phyloP scores from a whole-genome alignment of 2,113 vertebrate species.

The Bufo gargarizans region DNA sequence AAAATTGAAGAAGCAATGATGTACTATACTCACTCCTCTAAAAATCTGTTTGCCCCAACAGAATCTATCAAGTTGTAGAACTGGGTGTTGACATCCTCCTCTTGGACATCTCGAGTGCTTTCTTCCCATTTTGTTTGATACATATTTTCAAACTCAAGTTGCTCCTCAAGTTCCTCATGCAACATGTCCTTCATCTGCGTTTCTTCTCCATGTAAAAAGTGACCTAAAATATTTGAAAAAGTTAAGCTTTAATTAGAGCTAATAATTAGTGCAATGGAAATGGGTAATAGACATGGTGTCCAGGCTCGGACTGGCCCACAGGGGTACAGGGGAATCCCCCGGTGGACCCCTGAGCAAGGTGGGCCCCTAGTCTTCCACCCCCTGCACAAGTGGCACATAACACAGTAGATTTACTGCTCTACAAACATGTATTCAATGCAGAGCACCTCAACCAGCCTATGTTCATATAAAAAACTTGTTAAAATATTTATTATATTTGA shows the following conservation, averaged over 20 bases:
- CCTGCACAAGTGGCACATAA: no score
- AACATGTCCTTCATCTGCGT: slow-evolving; percentile 59
- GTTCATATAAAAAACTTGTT: no score
- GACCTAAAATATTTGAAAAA: slow-evolving; percentile 71
- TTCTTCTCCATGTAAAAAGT: slow-evolving; percentile 77
- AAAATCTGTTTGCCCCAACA: slow-evolving; percentile 81
- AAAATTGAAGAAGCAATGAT: neutral
- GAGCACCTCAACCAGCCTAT: no score
- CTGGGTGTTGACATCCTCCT: slow-evolving; percentile 80
- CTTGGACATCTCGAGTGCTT: slow-evolving; percentile 60
- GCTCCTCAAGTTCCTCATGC: slow-evolving; percentile 30
- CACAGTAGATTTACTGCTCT: no score
- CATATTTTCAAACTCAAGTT: slow-evolving; percentile 64
- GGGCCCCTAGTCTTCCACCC: no score
- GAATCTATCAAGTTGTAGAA: slow-evolving; percentile 85
- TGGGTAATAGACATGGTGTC: neutral
- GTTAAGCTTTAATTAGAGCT: neutral
- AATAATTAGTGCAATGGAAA: neutral
- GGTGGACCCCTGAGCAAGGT: no score
- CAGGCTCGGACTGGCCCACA: no score
- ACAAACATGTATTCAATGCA: no score
- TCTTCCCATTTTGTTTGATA: slow-evolving; percentile 72
- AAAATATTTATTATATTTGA: no score
- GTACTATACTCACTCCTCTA: slow-evolving; percentile 85
- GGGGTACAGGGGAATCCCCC: no score